These are phyloP conservation scores for Syngnathus floridae DNA, from an alignment of 2,113 vertebrate genomes.

Conservation along the genomic window DNA sequence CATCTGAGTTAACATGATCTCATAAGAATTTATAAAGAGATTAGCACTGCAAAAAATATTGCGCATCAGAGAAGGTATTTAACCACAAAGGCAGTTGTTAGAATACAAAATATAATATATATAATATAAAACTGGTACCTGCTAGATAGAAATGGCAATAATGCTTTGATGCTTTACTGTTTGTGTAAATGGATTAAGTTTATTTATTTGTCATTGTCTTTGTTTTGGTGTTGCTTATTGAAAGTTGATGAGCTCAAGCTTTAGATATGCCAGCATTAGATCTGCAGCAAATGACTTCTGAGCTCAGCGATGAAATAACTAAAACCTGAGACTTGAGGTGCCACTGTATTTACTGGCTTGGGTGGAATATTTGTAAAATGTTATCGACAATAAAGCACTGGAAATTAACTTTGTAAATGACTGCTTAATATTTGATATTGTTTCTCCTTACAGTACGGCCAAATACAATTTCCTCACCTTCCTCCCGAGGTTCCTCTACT, in stretches of 20 bases:
- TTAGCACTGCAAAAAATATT: too few species aligned
- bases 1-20: too few species aligned
- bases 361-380: not conserved
- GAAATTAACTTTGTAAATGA: not conserved
- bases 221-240: not conserved
- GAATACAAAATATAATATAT: too few species aligned
- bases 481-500: slow-evolving; percentile 96
- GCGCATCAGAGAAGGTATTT: too few species aligned
- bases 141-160: too few species aligned
- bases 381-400: not conserved
- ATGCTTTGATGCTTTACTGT: too few species aligned
- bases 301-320: not conserved
- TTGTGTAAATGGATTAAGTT: too few species aligned
- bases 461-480: slow-evolving; percentile 98
- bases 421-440: not conserved
- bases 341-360: not conserved
- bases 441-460: slow-evolving; percentile 80
- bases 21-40: too few species aligned
- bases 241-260: not conserved
- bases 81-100: too few species aligned
- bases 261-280: not conserved
- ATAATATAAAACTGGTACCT: too few species aligned
- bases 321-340: not conserved
- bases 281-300: not conserved
- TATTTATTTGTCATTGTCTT: too few species aligned